phyloP scores from a whole-genome alignment of 1,140 invertebrate species.

The Drosophila funebris region DNA sequence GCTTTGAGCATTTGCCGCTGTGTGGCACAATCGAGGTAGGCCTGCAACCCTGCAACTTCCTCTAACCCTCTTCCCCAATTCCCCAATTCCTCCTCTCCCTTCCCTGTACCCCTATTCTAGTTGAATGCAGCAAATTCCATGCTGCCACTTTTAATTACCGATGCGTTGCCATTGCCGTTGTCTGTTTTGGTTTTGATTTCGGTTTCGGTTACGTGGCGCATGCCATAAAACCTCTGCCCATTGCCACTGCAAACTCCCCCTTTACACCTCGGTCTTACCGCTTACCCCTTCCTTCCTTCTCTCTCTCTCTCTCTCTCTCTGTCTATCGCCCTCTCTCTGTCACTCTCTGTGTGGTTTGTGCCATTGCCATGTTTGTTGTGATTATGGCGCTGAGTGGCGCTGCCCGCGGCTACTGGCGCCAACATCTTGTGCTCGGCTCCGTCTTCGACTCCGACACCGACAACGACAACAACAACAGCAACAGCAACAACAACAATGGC shows the following conservation, averaged over 20 bases:
- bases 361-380: slow-evolving; percentile 52
- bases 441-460: background rate
- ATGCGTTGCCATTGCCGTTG: slow-evolving; percentile 59
- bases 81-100: background rate
- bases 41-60: background rate
- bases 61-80: background rate
- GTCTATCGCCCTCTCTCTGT: slow-evolving; percentile 2
- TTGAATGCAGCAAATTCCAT: slow-evolving; percentile 45
- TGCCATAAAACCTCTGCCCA: slow-evolving; percentile 68
- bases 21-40: background rate
- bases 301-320: slow-evolving; percentile 7
- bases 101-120: background rate
- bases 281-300: slow-evolving; percentile 1
- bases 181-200: slow-evolving; percentile 56
- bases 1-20: slow-evolving; percentile 9
- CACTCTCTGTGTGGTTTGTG: slow-evolving; percentile 37
- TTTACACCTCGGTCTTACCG: background rate
- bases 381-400: slow-evolving; percentile 70
- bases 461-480: background rate
- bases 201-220: slow-evolving; percentile 68
- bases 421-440: slow-evolving; percentile 17
- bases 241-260: slow-evolving; percentile 35
- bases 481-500: background rate
- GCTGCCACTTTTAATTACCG: slow-evolving; percentile 63
- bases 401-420: slow-evolving; percentile 54